Conservation (phyloP, 2,113 vertebrate genomes). For the Tinamus guttatus region DNA sequence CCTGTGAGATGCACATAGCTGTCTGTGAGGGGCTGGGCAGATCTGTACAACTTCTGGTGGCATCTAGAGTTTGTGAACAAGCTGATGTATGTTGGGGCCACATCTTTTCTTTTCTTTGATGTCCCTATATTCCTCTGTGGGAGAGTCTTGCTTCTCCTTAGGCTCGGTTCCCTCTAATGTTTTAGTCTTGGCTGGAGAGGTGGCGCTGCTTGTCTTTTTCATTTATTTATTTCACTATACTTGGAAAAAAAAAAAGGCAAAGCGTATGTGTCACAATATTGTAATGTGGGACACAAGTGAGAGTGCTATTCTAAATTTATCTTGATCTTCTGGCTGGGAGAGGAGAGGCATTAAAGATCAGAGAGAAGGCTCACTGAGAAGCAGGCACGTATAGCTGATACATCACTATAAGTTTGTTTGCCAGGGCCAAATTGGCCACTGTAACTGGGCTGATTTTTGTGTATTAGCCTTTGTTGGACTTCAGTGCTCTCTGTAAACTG, state of each 20-base stretch:
- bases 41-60: background rate
- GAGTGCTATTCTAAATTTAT: background rate
- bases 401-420: background rate
- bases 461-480: background rate
- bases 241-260: background rate
- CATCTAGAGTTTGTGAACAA: background rate
- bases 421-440: background rate
- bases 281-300: background rate
- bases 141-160: background rate
- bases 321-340: background rate
- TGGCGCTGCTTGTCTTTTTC: background rate
- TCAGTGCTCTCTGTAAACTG: background rate
- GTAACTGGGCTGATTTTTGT: background rate
- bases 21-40: background rate
- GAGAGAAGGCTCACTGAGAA: background rate
- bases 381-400: background rate
- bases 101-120: background rate
- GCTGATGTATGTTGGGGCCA: background rate
- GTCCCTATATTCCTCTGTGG: background rate
- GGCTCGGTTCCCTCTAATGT: background rate
- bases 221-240: background rate
- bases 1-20: background rate
- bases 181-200: background rate
- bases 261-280: background rate
- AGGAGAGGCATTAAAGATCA: background rate